Conservation (phyloP, 2,888 invertebrate species). For the Eilema caniola region DNA sequence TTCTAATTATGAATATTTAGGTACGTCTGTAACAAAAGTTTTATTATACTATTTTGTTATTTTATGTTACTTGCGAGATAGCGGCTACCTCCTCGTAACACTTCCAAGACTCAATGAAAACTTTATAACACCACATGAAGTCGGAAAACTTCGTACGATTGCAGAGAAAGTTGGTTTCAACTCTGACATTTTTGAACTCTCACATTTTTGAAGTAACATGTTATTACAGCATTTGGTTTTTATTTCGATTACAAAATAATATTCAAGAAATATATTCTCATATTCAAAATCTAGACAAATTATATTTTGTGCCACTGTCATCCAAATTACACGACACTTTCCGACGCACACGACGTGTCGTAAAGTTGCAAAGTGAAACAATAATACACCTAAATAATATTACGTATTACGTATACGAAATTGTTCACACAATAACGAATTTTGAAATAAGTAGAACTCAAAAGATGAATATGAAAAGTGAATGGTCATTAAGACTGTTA, state of each 20-base stretch:
- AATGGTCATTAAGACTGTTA: too few relatives aligned
- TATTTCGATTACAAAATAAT: not conserved
- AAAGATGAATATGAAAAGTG: not conserved
- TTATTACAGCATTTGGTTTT: not conserved
- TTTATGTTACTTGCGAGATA: conserved; percentile 22
- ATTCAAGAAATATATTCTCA: not conserved
- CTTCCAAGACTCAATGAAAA: conserved; percentile 37
- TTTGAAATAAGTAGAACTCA: not conserved
- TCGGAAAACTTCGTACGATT: conserved; percentile 31
- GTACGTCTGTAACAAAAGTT: not conserved
- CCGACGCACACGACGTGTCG: not conserved
- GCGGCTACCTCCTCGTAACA: conserved; percentile 27
- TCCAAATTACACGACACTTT: too few relatives aligned
- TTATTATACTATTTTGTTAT: conserved; percentile 6
- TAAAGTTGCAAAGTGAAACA: not conserved
- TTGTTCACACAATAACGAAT: not conserved
- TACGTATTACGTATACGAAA: not conserved
- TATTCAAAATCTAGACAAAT: not conserved
- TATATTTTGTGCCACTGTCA: not conserved
- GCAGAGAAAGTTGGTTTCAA: conserved; percentile 25
- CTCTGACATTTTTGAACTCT: not conserved
- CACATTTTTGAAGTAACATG: not conserved
- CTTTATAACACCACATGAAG: conserved; percentile 30
- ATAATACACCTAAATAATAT: not conserved
- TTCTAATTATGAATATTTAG: not conserved